Conservation (phyloP, 2,888 invertebrate genomes). For the Rotaria socialis region DNA sequence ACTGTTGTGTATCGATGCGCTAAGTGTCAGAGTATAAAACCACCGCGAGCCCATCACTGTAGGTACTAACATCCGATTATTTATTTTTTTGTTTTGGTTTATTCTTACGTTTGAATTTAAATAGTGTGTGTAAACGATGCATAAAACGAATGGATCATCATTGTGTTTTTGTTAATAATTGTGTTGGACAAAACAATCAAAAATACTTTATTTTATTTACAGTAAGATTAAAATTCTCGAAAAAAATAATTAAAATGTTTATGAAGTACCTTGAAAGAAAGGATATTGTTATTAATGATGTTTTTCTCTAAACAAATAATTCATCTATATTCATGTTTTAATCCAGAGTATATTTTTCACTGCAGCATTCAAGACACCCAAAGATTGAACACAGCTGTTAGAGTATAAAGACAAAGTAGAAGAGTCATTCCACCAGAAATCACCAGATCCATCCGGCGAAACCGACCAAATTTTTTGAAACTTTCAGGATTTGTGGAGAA, state of each 20-base stretch:
- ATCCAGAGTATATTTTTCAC: no score
- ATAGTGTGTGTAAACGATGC: slow-evolving; percentile 39
- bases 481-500: no score
- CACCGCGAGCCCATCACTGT: slow-evolving; percentile 80
- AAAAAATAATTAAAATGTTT: background rate
- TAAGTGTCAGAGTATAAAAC: slow-evolving; percentile 74
- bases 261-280: no score
- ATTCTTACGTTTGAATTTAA: slow-evolving; percentile 63
- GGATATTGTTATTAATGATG: no score
- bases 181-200: slow-evolving; percentile 97
- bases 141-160: slow-evolving; percentile 38
- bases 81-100: slow-evolving; percentile 74
- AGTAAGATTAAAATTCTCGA: slow-evolving; percentile 51
- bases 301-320: no score
- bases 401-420: no score
- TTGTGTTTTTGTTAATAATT: slow-evolving; percentile 78
- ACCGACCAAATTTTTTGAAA: no score
- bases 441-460: no score
- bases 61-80: slow-evolving; percentile 59
- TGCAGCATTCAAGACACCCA: no score
- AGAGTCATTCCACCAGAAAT: no score
- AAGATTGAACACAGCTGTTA: no score
- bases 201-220: slow-evolving; percentile 93
- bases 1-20: slow-evolving; percentile 67
- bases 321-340: no score